Evolutionary conservation across 2,113 vertebrate species (phyloP).

Genomic region (Zapornia atra): DNA sequence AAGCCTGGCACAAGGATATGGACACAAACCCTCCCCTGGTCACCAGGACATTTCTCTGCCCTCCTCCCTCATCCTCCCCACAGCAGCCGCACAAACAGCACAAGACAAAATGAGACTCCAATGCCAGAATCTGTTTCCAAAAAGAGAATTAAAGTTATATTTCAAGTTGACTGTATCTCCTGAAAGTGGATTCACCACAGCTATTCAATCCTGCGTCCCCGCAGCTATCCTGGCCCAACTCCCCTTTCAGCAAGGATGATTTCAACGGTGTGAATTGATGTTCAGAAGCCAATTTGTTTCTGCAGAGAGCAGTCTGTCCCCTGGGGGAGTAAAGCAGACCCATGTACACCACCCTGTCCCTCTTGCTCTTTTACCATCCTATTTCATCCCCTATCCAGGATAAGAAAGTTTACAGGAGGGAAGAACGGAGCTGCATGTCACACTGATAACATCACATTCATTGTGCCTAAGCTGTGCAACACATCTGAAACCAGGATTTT

Average conservation of each 20-base stretch:
- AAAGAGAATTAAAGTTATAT: slow-evolving; percentile 25
- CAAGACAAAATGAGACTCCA: neutral
- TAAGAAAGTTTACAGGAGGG: neutral
- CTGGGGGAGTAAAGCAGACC: neutral
- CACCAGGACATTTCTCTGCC: neutral
- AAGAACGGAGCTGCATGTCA: neutral
- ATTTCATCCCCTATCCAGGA: neutral
- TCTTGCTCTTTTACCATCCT: neutral
- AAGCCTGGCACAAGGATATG: neutral
- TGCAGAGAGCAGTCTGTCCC: neutral
- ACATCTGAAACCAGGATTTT: neutral
- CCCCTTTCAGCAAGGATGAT: neutral
- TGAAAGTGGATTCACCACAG: slow-evolving; percentile 1
- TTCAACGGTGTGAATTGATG: neutral
- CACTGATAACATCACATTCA: neutral
- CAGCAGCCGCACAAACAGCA: neutral
- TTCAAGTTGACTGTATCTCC: slow-evolving; percentile 25
- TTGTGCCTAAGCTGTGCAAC: neutral
- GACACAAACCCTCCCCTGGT: neutral
- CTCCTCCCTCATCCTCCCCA: neutral
- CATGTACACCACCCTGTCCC: neutral
- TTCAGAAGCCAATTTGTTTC: neutral
- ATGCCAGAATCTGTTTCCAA: neutral
- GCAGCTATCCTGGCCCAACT: neutral
- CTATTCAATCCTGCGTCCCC: neutral